These are phyloP conservation scores for Ptychobarbus kaznakovi DNA, from an alignment of 2,797 vertebrate genomes.

Conservation along the genomic window DNA sequence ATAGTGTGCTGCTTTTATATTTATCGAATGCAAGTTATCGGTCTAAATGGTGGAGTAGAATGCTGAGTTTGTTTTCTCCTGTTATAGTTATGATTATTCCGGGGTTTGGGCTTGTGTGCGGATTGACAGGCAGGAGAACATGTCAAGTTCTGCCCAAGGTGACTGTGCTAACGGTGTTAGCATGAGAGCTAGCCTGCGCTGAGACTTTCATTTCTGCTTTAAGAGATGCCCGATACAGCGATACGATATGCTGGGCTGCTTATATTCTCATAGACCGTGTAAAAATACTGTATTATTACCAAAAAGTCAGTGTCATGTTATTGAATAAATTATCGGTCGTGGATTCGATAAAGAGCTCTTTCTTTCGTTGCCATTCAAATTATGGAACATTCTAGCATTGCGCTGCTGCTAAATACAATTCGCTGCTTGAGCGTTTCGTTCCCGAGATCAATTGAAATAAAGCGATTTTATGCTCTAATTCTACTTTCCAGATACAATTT, in stretches of 20 bases:
- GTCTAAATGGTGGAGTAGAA: not conserved
- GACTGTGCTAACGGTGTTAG: conserved; percentile 67
- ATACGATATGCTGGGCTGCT: not conserved
- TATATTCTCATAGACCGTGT: not conserved
- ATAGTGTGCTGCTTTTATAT: not conserved
- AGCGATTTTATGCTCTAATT: not conserved
- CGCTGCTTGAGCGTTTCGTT: not conserved
- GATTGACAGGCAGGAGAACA: conserved; percentile 21
- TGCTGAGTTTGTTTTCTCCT: not conserved
- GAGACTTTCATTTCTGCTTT: conserved; percentile 22
- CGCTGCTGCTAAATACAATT: conserved; percentile 30
- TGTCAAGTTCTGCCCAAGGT: conserved; percentile 73
- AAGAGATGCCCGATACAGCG: not conserved
- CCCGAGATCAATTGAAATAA: not conserved
- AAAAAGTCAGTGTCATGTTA: not conserved
- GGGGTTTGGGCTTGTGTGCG: not conserved
- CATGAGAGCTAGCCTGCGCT: conserved; percentile 64
- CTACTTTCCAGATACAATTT: not conserved
- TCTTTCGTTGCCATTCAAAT: not conserved
- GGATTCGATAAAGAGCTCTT: not conserved
- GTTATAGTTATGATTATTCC: not conserved
- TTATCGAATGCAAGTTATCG: not conserved
- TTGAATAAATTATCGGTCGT: not conserved
- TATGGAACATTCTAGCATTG: conserved; percentile 54
- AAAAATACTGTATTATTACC: not conserved